A percentile compares a stretch with the other conserved stretches of the same genome.
Conservation (phyloP, 2,113 vertebrate genomes). For the Prochilodus magdalenae region DNA sequence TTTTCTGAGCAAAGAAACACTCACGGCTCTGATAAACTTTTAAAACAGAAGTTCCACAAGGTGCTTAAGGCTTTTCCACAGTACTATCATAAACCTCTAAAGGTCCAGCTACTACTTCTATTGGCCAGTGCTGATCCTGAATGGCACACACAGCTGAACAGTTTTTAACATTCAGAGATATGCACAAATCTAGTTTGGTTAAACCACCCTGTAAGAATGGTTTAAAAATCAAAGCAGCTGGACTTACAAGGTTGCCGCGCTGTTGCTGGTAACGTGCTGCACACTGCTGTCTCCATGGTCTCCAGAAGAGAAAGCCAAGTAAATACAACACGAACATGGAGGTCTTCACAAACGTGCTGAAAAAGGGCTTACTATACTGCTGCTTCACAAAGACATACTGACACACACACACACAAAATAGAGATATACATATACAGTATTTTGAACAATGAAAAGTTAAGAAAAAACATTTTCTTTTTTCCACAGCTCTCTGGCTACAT, state of each 20-base stretch:
- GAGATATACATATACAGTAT: background rate
- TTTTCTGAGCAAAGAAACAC: too few species aligned
- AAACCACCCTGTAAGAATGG: background rate
- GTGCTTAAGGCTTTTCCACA: too few species aligned
- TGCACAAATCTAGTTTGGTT: background rate
- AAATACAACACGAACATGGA: constrained; percentile 97
- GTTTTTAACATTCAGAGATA: background rate
- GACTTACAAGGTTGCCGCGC: constrained; percentile 87
- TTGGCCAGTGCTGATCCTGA: background rate
- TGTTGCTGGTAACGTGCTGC: constrained; percentile 83
- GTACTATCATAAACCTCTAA: too few species aligned
- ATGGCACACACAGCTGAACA: background rate
- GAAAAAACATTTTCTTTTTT: too few species aligned
- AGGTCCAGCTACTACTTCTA: background rate
- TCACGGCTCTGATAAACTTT: too few species aligned
- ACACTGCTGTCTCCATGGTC: constrained; percentile 95
- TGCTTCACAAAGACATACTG: constrained; percentile 92
- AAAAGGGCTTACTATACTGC: constrained; percentile 97
- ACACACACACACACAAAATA: constrained; percentile 53
- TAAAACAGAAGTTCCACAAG: too few species aligned
- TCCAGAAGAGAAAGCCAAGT: constrained; percentile 95
- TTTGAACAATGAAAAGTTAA: background rate
- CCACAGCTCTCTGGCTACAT: background rate
- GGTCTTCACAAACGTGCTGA: constrained; percentile 97
- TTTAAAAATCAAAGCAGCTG: constrained; percentile 18